These are phyloP conservation scores for Pavo muticus DNA, from an alignment of 2,113 vertebrate genomes.

Conservation along the genomic window DNA sequence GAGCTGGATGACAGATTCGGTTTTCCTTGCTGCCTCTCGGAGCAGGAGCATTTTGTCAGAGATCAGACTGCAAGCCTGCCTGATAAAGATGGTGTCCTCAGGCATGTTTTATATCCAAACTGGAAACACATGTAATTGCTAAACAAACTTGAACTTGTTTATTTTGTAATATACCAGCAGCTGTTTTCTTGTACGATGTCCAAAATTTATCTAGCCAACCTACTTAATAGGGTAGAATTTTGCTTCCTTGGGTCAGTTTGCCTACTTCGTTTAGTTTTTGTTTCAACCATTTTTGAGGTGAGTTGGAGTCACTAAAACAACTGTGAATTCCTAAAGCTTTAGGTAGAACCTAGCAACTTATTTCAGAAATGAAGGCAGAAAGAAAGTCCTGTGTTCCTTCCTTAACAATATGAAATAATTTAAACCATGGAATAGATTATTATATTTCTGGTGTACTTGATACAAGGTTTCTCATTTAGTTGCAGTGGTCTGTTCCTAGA, in stretches of 20 bases:
- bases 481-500: neutral
- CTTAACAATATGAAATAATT: neutral
- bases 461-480: neutral
- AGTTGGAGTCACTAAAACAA: neutral
- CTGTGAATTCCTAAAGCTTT: neutral
- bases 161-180: constrained; percentile 48
- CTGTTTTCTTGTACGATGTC: constrained; percentile 42
- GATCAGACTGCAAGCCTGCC: constrained; percentile 24
- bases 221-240: constrained; percentile 8
- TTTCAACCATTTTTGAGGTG: neutral
- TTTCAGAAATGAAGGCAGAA: neutral
- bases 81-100: constrained; percentile 38
- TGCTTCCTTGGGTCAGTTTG: neutral
- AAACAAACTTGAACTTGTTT: constrained; percentile 66
- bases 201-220: constrained; percentile 10
- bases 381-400: neutral
- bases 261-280: neutral
- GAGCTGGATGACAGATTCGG: neutral
- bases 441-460: neutral
- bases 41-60: constrained; percentile 47
- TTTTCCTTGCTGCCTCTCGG: constrained; percentile 32
- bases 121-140: constrained; percentile 46
- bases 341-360: neutral
- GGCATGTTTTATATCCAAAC: constrained; percentile 34
- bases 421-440: neutral